A percentile compares a stretch with the other conserved stretches of the same genome.
Conservation (phyloP, 2,113 vertebrate genomes). For the Lutjanus erythropterus region DNA sequence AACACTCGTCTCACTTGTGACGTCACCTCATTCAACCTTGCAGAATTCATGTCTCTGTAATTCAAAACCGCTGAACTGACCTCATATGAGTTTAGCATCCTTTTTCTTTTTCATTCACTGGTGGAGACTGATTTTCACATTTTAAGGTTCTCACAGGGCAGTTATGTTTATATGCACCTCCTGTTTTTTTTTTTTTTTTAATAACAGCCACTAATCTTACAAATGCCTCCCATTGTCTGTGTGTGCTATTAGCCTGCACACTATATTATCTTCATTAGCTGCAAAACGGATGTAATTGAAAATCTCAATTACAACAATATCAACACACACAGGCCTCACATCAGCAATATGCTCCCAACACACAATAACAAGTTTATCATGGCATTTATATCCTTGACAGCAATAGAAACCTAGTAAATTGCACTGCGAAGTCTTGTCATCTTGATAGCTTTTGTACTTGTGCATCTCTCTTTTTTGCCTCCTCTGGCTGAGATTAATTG, state of each 20-base stretch:
- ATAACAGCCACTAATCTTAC: constrained; percentile 49
- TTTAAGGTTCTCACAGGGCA: background rate
- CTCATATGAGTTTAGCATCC: background rate
- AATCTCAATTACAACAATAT: constrained; percentile 72
- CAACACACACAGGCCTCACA: constrained; percentile 48
- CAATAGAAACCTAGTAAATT: constrained; percentile 74
- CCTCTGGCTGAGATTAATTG: constrained; percentile 82
- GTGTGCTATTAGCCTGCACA: background rate
- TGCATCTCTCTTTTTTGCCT: constrained; percentile 64
- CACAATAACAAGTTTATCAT: constrained; percentile 74
- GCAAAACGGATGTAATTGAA: constrained; percentile 68
- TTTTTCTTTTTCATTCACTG: background rate
- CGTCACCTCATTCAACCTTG: constrained; percentile 34
- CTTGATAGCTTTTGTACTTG: constrained; percentile 81
- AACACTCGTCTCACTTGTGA: constrained; percentile 13
- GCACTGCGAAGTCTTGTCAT: constrained; percentile 77
- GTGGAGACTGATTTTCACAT: constrained; percentile 15
- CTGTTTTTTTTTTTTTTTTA: background rate
- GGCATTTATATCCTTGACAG: constrained; percentile 74
- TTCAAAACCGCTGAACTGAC: constrained; percentile 24
- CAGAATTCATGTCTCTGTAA: constrained; percentile 33
- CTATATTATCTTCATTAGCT: constrained; percentile 42
- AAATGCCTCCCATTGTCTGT: background rate
- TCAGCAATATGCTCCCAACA: constrained; percentile 58
- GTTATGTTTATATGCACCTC: background rate